phyloP scores from a whole-genome alignment of 30 jellyfish, hydroid and myxozoan genomes.

The Haliclystus octoradiatus region DNA sequence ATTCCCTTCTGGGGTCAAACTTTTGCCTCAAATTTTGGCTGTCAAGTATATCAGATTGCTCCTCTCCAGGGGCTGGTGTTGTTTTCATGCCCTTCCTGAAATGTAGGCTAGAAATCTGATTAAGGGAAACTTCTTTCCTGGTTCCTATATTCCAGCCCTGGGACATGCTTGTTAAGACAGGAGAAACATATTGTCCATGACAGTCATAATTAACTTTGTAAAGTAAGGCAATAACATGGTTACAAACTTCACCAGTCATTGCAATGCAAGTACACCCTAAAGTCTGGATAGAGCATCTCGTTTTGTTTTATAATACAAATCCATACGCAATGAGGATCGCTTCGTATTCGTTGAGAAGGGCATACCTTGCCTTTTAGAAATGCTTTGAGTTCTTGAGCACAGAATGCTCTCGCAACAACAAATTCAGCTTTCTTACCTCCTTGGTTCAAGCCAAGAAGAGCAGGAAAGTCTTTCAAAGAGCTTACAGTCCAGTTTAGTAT shows the following conservation, averaged over 20 bases:
- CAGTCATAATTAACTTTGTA: neutral
- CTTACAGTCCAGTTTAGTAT: too few species aligned
- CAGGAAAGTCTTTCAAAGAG: too few species aligned
- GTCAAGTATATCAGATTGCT: neutral
- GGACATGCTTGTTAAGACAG: neutral
- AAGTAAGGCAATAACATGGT: neutral
- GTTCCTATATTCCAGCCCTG: neutral
- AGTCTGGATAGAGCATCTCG: neutral
- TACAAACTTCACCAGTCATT: neutral
- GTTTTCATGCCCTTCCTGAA: neutral
- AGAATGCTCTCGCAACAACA: too few species aligned
- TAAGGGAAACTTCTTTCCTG: neutral
- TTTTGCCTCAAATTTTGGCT: neutral
- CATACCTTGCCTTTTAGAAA: neutral
- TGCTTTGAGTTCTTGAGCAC: too few species aligned
- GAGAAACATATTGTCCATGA: neutral
- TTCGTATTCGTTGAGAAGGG: neutral
- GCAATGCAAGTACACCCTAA: neutral
- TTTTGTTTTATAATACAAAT: neutral
- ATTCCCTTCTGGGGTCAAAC: neutral
- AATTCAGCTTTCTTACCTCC: too few species aligned
- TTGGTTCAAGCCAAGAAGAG: too few species aligned
- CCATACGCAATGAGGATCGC: neutral
- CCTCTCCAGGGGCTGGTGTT: neutral
- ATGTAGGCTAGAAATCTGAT: neutral